Evolutionary conservation across 2,113 vertebrate genomes (phyloP), one percentile per base, ranked within the genome.

Genomic region (Aspidoscelis tigris): DNA sequence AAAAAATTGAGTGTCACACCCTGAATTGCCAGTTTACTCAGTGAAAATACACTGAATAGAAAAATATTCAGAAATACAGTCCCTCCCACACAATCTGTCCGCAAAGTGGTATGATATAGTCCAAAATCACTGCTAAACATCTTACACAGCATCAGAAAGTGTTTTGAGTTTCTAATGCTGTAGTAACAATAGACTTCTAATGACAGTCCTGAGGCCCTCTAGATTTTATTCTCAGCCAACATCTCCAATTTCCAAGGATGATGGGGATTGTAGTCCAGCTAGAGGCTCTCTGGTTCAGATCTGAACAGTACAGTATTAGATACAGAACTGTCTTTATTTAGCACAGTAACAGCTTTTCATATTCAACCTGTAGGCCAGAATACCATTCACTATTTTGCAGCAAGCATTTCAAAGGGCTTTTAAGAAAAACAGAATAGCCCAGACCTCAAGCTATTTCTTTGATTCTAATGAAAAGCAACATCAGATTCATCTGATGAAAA

Each of bases 401-500:
- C 43, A 66, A 22, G 26, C 26, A 33, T 39, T 66, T 50, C 41
- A 73, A 43, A 65, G 75, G 58, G 33, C 70, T 43, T 21, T 43
- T 39, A 66, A 66, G 71, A 50, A 66, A 75, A 73, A 10, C 5
- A 65, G 26, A 26, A 41, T 11, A 82, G 41, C 58, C 72, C 50
- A 47, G 71, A 55, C 24, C 24, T 72, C 43, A 80, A 73, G 58
- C n/a, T 47, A 26, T 5, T 14, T 61, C 5, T 53, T 72, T 80
- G 84, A 85, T 85, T 44, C n/a, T 85, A 74, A 80, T 66, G 41
- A 64, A 66, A 80, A 74, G 58, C 61, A 50, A 80, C 77, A n/a
- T 75, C 70, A 26, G 61, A 33, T 66, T 68, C 71, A 18, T 68
- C 61, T 74, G 83, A 79, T 85, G 61, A 50, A 84, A 84, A 84